Conservation (phyloP, 2,113 vertebrate genomes). For the Plotosus lineatus region DNA sequence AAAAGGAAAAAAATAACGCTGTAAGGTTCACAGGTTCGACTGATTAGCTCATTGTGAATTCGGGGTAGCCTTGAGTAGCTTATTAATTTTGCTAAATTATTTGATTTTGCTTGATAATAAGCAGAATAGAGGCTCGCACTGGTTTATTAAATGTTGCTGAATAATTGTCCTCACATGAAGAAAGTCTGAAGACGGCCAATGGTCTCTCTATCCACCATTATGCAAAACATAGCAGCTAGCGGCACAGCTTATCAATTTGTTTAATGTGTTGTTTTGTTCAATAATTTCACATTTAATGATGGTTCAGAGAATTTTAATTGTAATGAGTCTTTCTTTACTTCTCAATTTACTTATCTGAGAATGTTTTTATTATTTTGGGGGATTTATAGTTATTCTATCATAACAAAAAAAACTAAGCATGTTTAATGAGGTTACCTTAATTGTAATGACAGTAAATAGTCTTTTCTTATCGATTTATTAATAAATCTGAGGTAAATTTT, state of each 20-base stretch:
- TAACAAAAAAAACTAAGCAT: no score
- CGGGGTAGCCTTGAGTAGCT: neutral
- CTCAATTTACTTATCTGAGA: neutral
- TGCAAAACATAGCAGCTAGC: neutral
- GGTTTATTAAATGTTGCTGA: neutral
- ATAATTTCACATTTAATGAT: neutral
- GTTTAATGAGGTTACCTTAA: neutral
- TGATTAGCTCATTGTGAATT: slow-evolving; percentile 72
- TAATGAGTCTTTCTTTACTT: neutral
- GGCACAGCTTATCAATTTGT: neutral
- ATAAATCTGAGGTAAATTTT: neutral
- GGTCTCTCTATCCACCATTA: neutral
- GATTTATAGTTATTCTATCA: no score
- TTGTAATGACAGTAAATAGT: neutral
- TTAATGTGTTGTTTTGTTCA: no score
- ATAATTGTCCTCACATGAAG: neutral
- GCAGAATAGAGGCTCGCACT: neutral
- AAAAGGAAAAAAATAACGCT: neutral
- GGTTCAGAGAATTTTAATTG: neutral
- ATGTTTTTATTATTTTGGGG: no score
- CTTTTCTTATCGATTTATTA: neutral
- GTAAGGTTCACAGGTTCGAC: slow-evolving; percentile 73
- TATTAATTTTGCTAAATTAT: neutral
- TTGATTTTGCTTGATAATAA: neutral
- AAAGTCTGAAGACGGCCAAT: neutral